Conservation (phyloP, 1,140 invertebrate genomes). For the Cyphomyrmex costatus region DNA sequence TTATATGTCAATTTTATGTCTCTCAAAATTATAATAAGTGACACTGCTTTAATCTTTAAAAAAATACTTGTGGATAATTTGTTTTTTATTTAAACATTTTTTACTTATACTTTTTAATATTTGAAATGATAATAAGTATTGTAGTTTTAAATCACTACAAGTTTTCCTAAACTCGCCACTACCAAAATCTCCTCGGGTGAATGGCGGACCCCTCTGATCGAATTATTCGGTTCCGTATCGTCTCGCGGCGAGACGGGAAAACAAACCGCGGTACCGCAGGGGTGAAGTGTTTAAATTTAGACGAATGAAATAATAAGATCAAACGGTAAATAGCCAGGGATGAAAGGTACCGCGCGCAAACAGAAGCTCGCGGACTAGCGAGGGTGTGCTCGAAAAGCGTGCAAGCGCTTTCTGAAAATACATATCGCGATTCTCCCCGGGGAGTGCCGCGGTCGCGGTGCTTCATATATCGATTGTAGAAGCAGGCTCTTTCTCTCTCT, state of each 20-base stretch:
- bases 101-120: neutral
- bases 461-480: slow-evolving; percentile 71
- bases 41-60: neutral
- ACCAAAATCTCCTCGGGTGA: neutral
- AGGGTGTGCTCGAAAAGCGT: slow-evolving; percentile 67
- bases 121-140: neutral
- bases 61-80: neutral
- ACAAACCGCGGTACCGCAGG: slow-evolving; percentile 59
- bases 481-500: neutral
- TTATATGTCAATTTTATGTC: neutral
- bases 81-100: neutral
- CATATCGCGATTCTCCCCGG: slow-evolving; percentile 79
- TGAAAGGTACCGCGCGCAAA: slow-evolving; percentile 82
- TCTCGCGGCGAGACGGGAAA: slow-evolving; percentile 65
- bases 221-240: slow-evolving; percentile 56
- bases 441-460: slow-evolving; percentile 66
- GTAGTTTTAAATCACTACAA: neutral
- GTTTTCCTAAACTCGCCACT: neutral
- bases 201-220: slow-evolving; percentile 37
- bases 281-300: slow-evolving; percentile 85
- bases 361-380: slow-evolving; percentile 74
- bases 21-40: neutral
- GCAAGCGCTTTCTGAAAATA: slow-evolving; percentile 74
- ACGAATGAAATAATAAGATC: slow-evolving; percentile 86
- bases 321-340: slow-evolving; percentile 80